Evolutionary conservation across 1,140 invertebrate species (phyloP).

Genomic region (Probaryconus sp.): DNA sequence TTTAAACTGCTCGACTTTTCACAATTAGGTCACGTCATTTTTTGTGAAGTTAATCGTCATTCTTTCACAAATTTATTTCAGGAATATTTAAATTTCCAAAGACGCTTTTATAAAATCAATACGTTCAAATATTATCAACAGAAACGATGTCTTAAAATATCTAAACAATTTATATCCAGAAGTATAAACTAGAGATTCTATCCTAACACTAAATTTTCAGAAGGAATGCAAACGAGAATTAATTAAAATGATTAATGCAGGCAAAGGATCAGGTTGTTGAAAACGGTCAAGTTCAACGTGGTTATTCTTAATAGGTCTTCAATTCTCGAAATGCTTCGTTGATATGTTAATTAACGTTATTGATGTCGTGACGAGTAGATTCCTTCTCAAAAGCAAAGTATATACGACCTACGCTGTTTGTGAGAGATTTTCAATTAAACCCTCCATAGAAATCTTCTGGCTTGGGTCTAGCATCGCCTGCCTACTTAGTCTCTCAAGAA

Average conservation of each 20-base stretch:
- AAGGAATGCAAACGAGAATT: too few relatives aligned
- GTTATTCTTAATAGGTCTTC: constrained; percentile 46
- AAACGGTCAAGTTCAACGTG: constrained; percentile 35
- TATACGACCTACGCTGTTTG: constrained; percentile 14
- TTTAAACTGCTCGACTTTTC: too few relatives aligned
- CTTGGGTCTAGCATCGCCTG: constrained; percentile 43
- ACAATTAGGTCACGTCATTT: too few relatives aligned
- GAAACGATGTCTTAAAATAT: too few relatives aligned
- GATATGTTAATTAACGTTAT: constrained; percentile 70
- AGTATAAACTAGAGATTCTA: too few relatives aligned
- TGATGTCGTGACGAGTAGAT: constrained; percentile 46
- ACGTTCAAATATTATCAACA: too few relatives aligned
- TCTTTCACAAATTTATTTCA: too few relatives aligned
- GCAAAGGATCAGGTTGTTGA: neutral
- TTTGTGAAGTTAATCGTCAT: too few relatives aligned
- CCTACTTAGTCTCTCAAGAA: constrained; percentile 43
- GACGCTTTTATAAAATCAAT: too few relatives aligned
- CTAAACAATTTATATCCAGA: too few relatives aligned
- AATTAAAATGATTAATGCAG: constrained; percentile 29
- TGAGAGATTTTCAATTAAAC: constrained; percentile 62
- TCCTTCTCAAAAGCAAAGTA: constrained; percentile 40
- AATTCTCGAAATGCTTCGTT: constrained; percentile 55
- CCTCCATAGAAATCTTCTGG: constrained; percentile 49
- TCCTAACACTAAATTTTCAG: too few relatives aligned
- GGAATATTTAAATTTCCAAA: too few relatives aligned